Evolutionary conservation across 2,113 vertebrate species (phyloP).

Genomic region (Semnopithecus entellus): DNA sequence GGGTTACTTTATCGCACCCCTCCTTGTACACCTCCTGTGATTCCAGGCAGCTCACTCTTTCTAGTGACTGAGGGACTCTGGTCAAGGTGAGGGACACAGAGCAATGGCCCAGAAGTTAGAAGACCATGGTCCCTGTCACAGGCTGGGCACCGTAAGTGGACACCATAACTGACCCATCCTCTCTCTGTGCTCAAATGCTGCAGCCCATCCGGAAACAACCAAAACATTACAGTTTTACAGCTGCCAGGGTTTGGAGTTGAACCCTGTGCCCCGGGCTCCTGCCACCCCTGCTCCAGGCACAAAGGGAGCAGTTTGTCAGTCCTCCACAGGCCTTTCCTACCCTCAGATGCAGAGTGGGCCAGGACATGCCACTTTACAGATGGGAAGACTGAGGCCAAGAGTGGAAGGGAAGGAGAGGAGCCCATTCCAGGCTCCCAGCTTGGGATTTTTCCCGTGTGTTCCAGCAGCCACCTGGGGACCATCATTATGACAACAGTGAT

Average conservation of each 20-base stretch:
- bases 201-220: background rate
- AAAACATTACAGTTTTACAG: background rate
- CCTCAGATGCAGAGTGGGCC: background rate
- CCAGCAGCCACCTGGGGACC: background rate
- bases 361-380: background rate
- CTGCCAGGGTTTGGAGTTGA: background rate
- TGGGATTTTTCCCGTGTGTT: background rate
- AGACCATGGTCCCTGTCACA: rapidly evolving
- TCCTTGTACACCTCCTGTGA: background rate
- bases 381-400: background rate
- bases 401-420: background rate
- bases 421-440: background rate
- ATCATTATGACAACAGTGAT: background rate
- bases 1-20: background rate
- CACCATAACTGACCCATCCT: background rate
- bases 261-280: background rate
- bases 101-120: background rate
- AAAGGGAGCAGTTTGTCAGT: background rate
- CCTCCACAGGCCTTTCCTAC: background rate
- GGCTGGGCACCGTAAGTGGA: background rate
- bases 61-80: background rate
- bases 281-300: background rate
- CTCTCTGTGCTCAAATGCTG: background rate
- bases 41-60: background rate
- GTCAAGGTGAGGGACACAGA: background rate